Evolutionary conservation across 2,797 vertebrate genomes (phyloP).

Genomic region (Galaxias olidus): DNA sequence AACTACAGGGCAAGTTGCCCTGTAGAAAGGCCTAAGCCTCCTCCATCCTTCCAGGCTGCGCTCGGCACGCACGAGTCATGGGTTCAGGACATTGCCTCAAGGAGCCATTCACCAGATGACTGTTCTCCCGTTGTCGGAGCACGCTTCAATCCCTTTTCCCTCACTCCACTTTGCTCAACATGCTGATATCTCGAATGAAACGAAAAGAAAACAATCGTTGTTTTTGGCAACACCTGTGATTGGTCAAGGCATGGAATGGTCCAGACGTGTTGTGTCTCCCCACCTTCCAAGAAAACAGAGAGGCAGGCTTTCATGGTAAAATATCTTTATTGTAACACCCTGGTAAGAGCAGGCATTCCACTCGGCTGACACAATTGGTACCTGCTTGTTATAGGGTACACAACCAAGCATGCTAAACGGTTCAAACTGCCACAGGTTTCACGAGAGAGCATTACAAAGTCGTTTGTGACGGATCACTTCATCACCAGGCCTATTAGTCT

Average conservation of each 20-base stretch:
- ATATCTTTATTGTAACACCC: slow-evolving; percentile 59
- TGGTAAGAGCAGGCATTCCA: slow-evolving; percentile 40
- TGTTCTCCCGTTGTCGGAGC: neutral
- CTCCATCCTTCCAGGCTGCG: slow-evolving; percentile 28
- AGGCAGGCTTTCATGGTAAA: slow-evolving; percentile 48
- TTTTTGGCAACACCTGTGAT: too few species aligned
- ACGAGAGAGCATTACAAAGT: slow-evolving; percentile 33
- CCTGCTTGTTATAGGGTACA: slow-evolving; percentile 36
- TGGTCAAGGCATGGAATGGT: too few species aligned
- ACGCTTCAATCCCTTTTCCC: neutral
- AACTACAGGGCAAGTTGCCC: slow-evolving; percentile 33
- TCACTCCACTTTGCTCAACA: neutral
- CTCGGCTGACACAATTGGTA: slow-evolving; percentile 31
- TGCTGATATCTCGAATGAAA: too few species aligned
- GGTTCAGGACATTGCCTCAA: slow-evolving; percentile 37
- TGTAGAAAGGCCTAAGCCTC: slow-evolving; percentile 23
- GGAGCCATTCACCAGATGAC: neutral
- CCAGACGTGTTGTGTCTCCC: neutral
- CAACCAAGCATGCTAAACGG: slow-evolving; percentile 32
- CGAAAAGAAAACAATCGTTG: neutral
- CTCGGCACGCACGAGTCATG: slow-evolving; percentile 19
- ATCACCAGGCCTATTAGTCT: slow-evolving; percentile 26
- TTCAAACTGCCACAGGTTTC: slow-evolving; percentile 42
- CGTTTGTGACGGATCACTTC: slow-evolving; percentile 23
- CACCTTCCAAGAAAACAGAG: slow-evolving; percentile 26